Percentiles rank a stretch among this genome's conserved stretches.
Evolutionary conservation across 2,888 invertebrate species (phyloP).

Genomic region (Archaeoteleia sp.): DNA sequence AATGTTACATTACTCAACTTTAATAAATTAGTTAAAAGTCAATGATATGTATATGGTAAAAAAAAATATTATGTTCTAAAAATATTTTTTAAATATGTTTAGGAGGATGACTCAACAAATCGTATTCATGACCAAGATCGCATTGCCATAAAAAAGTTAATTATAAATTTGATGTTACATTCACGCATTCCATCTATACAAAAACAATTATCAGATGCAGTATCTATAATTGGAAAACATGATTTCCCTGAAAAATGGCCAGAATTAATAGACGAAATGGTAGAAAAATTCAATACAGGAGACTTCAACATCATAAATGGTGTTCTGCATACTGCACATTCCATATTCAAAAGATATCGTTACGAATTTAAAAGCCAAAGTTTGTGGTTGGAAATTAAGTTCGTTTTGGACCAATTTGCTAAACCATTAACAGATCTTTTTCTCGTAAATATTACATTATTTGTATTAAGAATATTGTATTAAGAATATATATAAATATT

Average conservation of each 20-base stretch:
- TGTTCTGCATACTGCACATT: conserved; percentile 95
- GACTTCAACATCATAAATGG: conserved; percentile 97
- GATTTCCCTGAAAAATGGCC: conserved; percentile 99
- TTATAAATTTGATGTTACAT: conserved; percentile 94
- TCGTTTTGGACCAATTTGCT: conserved; percentile 95
- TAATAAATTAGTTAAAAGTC: no score
- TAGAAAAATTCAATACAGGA: conserved; percentile 90
- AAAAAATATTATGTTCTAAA: conserved; percentile 2
- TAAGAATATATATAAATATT: conserved; percentile 21
- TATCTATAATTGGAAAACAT: conserved; percentile 95
- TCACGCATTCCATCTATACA: conserved; percentile 87
- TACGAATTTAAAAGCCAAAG: conserved; percentile 96
- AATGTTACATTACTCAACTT: no score
- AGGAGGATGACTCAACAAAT: conserved; percentile 76
- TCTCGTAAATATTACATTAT: conserved; percentile 78
- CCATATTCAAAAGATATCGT: conserved; percentile 96
- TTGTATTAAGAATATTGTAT: conserved; percentile 7
- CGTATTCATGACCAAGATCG: conserved; percentile 89
- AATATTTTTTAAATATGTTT: conserved; percentile 34
- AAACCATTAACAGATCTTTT: conserved; percentile 95
- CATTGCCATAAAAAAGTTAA: conserved; percentile 86
- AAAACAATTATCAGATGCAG: conserved; percentile 95
- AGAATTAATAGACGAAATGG: conserved; percentile 93
- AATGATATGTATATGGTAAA: no score
- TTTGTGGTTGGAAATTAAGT: conserved; percentile 97